Conservation (phyloP, 2,113 vertebrate genomes). For the Cairina moschata region DNA sequence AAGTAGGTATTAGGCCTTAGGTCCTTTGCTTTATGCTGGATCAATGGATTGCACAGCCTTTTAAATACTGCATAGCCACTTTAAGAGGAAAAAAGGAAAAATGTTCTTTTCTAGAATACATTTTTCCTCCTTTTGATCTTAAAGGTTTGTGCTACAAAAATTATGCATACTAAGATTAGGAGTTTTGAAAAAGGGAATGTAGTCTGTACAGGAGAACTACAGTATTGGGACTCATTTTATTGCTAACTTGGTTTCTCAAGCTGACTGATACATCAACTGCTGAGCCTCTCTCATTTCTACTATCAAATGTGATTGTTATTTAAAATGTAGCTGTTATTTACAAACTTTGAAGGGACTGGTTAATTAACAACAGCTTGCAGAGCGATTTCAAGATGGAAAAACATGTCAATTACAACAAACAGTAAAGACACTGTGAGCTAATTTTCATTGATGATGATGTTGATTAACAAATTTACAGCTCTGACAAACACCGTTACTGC, state of each 20-base stretch:
- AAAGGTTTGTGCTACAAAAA: not conserved
- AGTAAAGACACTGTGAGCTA: conserved; percentile 14
- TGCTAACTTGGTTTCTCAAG: not conserved
- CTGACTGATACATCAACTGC: not conserved
- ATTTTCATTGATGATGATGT: conserved; percentile 55
- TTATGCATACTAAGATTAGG: not conserved
- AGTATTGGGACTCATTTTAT: not conserved
- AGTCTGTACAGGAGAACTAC: not conserved
- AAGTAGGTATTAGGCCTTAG: not conserved
- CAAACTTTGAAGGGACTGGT: not conserved
- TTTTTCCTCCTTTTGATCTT: not conserved
- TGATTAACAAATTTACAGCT: conserved; percentile 58
- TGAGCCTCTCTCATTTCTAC: not conserved
- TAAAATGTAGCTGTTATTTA: conserved; percentile 27
- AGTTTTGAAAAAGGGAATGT: not conserved
- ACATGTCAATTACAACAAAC: conserved; percentile 45
- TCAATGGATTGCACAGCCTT: not conserved
- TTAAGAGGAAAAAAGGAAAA: not conserved
- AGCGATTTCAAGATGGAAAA: conserved; percentile 48
- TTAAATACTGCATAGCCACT: not conserved
- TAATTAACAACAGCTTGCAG: conserved; percentile 57
- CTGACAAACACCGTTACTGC: conserved; percentile 26
- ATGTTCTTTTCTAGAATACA: rapidly evolving
- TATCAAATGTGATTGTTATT: conserved; percentile 35
- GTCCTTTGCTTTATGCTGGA: not conserved